A percentile compares a stretch with the other conserved stretches of the same genome.
phyloP scores from a whole-genome alignment of 1,140 invertebrate species.

The Apis dorsata region DNA sequence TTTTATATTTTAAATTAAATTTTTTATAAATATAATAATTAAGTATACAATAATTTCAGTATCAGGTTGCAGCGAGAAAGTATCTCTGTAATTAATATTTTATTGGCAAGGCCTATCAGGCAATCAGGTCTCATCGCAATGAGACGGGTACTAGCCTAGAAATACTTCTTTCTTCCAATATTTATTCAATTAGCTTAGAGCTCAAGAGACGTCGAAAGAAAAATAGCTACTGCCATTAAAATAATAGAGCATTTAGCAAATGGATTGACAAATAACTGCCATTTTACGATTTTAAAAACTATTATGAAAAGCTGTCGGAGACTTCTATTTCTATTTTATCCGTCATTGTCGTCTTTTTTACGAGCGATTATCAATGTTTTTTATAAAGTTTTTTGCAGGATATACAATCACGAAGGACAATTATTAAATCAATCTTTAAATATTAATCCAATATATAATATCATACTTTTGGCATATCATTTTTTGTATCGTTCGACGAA shows the following conservation, averaged over 20 bases:
- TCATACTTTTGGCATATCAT: constrained; percentile 49
- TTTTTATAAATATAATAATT: not conserved
- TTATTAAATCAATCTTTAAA: constrained; percentile 14
- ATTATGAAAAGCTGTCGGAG: constrained; percentile 15
- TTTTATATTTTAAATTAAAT: not conserved
- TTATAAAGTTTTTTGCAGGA: constrained; percentile 59
- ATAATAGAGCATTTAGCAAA: constrained; percentile 37
- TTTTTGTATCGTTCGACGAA: constrained; percentile 45
- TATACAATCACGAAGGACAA: constrained; percentile 1
- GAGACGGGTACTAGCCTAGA: constrained; percentile 66
- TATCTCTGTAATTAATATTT: constrained; percentile 38
- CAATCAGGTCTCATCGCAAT: constrained; percentile 41
- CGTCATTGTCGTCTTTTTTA: constrained; percentile 67
- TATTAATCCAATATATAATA: constrained; percentile 15
- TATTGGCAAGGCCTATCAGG: constrained; percentile 56
- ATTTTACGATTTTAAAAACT: constrained; percentile 61
- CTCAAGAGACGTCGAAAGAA: constrained; percentile 52
- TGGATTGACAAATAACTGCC: constrained; percentile 67
- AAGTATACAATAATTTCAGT: constrained; percentile 8
- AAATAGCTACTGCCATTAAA: constrained; percentile 38
- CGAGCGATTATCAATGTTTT: constrained; percentile 60
- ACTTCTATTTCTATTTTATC: constrained; percentile 54
- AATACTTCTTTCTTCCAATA: constrained; percentile 75
- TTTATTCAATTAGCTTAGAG: constrained; percentile 73
- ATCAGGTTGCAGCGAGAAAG: constrained; percentile 45